Conservation (phyloP, 2,113 vertebrate species). For the Falco punctatus region DNA sequence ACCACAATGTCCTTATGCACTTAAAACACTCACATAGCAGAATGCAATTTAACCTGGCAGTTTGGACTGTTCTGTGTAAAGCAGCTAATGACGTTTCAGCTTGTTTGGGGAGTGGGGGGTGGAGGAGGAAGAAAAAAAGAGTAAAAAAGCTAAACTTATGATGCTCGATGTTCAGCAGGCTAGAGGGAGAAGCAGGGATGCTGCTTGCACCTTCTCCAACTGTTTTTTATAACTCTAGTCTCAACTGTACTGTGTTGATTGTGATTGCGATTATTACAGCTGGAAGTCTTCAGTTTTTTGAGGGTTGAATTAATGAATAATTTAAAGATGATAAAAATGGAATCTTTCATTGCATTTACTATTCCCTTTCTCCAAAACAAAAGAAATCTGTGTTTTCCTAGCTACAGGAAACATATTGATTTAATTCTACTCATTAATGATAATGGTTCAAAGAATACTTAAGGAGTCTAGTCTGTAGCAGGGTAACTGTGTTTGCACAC, state of each 20-base stretch:
- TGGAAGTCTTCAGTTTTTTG: constrained; percentile 33
- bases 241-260: not conserved
- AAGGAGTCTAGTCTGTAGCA: not conserved
- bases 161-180: not conserved
- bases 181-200: not conserved
- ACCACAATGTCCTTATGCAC: not conserved
- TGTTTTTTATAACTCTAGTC: not conserved
- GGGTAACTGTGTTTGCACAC: not conserved
- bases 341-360: not conserved
- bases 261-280: constrained; percentile 15
- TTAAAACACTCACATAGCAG: not conserved
- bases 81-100: not conserved
- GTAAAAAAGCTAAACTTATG: not conserved
- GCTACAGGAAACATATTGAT: not conserved
- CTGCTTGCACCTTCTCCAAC: not conserved
- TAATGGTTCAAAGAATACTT: constrained; percentile 50
- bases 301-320: not conserved
- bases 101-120: not conserved
- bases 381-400: constrained; percentile 36
- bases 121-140: too few relatives aligned
- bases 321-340: not conserved
- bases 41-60: not conserved
- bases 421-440: constrained; percentile 37
- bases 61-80: not conserved
- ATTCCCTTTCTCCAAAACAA: not conserved